Base-by-base conservation (phyloP, 2,888 invertebrate genomes). In the Drosophila nr. medialis region DNA sequence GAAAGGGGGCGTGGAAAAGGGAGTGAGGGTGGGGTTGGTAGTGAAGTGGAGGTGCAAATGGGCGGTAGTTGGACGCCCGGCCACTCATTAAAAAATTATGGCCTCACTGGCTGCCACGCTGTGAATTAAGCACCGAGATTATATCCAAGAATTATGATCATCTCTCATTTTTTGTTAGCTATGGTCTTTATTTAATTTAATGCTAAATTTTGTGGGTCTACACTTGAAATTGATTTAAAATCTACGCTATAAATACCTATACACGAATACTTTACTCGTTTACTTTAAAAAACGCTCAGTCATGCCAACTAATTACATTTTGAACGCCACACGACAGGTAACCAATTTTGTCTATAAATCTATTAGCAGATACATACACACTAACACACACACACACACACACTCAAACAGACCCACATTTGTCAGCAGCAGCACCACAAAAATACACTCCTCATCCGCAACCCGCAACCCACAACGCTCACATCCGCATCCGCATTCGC, bases 81-180 rank as follows among this genome's bases (percentile, higher is more conserved):
- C 54, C 51, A 64, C 77, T 77, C 90, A 85, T 85, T 89, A 83
- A 88, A 85, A 80, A 88, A 88, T 89, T 71, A 85, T 88, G 81
- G 70, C 73, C 83, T 82, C 67, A 83, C 81, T 45, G 45, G 83
- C 77, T 75, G 88, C 74, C 64, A 21, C 24, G 48, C 56, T 48
- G 66, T 34, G 53, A 54, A 58, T 62, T 49, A 73, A 72, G 62
- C 79, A 30, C 50, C 59, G 56, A 49, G 54, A 54, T 64, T 53
- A 51, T 36, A 48, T 38, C 42, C 34, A 18, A 62, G 53, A 58
- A 30, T 69, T 49, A 56, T 69, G 38, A 55, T 68, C 48, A 67
- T 49, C 68, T 30, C 36, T 8, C 18, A n/a, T 15, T 27, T 27
- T 27, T 63, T 34, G 49, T 32, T 21, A 21, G 27, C 34, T 10